Percentiles rank a stretch among this genome's conserved stretches.
Conservation (phyloP, 2,888 invertebrate genomes). For the Tachina fera region DNA sequence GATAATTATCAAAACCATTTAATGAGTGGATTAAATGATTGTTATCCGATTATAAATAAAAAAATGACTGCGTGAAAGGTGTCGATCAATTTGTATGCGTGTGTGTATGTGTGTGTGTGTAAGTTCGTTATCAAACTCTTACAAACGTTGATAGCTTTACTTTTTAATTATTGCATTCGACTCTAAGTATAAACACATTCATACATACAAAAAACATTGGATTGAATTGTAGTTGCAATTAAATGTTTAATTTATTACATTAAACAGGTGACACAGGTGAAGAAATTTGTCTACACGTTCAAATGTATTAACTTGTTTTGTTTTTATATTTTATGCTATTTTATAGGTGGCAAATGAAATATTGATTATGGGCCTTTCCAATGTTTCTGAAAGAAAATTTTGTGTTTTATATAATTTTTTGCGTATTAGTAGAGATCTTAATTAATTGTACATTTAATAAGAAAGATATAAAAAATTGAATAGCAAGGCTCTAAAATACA, state of each 20-base stretch:
- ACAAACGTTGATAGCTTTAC: constrained; percentile 15
- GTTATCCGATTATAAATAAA: not conserved
- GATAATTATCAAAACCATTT: constrained; percentile 16
- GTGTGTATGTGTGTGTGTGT: not conserved
- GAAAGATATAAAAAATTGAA: too few relatives aligned
- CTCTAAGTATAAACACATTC: not conserved
- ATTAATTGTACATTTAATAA: too few relatives aligned
- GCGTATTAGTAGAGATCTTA: too few relatives aligned
- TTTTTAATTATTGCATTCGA: constrained; percentile 14
- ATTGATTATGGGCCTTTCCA: too few relatives aligned
- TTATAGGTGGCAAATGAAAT: not conserved
- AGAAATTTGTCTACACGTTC: not conserved
- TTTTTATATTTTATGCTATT: not conserved
- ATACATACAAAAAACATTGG: not conserved
- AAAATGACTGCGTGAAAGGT: constrained; percentile 15
- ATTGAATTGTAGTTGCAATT: constrained; percentile 18
- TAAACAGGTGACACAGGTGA: not conserved
- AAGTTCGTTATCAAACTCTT: constrained; percentile 12
- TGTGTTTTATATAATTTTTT: too few relatives aligned
- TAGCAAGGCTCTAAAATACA: too few relatives aligned
- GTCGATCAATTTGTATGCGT: constrained; percentile 8
- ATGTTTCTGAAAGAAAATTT: too few relatives aligned
- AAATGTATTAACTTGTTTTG: not conserved
- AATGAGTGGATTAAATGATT: constrained; percentile 23
- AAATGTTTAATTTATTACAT: constrained; percentile 4